Evolutionary conservation across 2,113 vertebrate species (phyloP).

Genomic region (Pachycephala philippinensis): DNA sequence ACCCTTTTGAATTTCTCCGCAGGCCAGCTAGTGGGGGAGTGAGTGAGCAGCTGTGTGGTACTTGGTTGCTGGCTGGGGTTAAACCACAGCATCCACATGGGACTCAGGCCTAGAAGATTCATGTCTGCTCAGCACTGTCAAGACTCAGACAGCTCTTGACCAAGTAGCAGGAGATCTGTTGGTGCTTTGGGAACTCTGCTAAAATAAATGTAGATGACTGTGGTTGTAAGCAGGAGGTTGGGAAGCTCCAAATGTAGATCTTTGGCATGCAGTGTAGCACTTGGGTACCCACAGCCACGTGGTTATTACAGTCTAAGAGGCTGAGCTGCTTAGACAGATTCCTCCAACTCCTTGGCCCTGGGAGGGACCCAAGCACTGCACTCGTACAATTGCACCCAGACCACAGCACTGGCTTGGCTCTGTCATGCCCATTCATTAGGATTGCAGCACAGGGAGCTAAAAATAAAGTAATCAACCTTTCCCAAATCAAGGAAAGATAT

Average conservation of each 20-base stretch:
- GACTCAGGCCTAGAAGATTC: neutral
- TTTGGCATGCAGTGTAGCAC: neutral
- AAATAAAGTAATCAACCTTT: neutral
- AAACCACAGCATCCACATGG: neutral
- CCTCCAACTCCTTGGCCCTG: neutral
- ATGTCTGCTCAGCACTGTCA: neutral
- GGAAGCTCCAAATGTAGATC: neutral
- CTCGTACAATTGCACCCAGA: fast-evolving
- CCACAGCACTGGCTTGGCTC: neutral
- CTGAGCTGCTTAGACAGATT: neutral
- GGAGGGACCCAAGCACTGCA: neutral
- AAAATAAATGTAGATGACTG: neutral
- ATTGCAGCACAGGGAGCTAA: neutral
- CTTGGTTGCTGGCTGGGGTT: neutral
- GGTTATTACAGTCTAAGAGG: neutral
- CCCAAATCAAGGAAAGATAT: neutral
- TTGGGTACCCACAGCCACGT: fast-evolving
- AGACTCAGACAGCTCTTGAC: neutral
- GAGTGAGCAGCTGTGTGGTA: neutral
- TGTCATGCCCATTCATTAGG: neutral
- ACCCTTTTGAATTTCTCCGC: neutral
- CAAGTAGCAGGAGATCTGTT: neutral
- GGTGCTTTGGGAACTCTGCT: neutral
- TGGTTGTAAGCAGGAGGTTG: neutral
- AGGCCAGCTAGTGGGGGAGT: neutral